A percentile compares a stretch with the other conserved stretches of the same genome.
Conservation (phyloP, 2,888 invertebrate genomes). For the Sphecodes monilicornis region DNA sequence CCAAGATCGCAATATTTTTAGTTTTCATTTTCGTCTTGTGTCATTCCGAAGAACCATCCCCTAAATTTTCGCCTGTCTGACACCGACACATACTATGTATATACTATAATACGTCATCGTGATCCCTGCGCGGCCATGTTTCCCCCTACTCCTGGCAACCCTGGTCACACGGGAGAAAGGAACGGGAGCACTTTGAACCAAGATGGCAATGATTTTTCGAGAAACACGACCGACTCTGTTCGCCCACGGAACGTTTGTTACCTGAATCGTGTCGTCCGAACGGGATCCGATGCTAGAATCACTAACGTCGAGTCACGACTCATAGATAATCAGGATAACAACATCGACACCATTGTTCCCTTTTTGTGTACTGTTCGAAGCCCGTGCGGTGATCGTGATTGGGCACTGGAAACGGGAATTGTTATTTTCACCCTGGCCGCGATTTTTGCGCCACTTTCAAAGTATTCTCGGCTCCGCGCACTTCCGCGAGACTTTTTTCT, state of each 20-base stretch:
- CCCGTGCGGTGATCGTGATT: slow-evolving; percentile 41
- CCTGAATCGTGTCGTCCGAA: slow-evolving; percentile 22
- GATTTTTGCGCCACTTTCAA: slow-evolving; percentile 58
- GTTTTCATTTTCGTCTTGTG: no score
- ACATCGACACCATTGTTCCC: slow-evolving; percentile 56
- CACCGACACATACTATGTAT: no score
- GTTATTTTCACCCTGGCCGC: slow-evolving; percentile 16
- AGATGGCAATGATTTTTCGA: slow-evolving; percentile 26
- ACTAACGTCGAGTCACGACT: slow-evolving; percentile 15
- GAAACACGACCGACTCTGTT: neutral
- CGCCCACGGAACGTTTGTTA: slow-evolving; percentile 22
- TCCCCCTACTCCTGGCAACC: slow-evolving; percentile 5
- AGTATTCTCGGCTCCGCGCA: neutral
- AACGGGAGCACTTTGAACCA: neutral
- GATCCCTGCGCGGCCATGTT: neutral
- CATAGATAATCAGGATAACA: slow-evolving; percentile 43
- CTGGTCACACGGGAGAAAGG: slow-evolving; percentile 9
- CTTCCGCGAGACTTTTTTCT: neutral
- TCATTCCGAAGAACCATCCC: no score
- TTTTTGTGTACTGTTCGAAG: slow-evolving; percentile 21
- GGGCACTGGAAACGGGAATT: slow-evolving; percentile 24
- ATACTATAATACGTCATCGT: neutral
- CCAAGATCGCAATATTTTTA: no score
- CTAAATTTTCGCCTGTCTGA: no score
- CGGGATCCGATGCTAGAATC: slow-evolving; percentile 15